Conservation (phyloP, 2,888 invertebrate species). For the Campoplex nolae region DNA sequence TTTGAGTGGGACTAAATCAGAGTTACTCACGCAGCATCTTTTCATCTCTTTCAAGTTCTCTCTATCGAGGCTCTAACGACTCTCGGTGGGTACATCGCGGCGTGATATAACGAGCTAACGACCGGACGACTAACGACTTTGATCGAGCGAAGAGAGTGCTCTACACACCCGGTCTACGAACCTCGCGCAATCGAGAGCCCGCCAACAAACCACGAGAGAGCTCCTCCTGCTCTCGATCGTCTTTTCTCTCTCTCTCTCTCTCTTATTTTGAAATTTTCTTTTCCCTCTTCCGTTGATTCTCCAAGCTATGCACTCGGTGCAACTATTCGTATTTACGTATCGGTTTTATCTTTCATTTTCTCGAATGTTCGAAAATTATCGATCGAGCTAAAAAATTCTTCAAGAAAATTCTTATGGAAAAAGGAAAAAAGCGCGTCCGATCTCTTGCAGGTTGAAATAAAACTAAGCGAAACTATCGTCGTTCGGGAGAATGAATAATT, state of each 20-base stretch:
- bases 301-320: not conserved
- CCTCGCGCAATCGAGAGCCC: constrained; percentile 23
- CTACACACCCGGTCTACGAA: constrained; percentile 48
- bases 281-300: constrained; percentile 34
- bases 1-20: constrained; percentile 42
- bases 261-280: not conserved
- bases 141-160: constrained; percentile 68
- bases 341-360: not conserved
- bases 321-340: not conserved
- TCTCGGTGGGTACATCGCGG: constrained; percentile 61
- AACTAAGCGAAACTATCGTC: not conserved
- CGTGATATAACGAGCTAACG: constrained; percentile 71
- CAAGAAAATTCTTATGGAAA: not conserved
- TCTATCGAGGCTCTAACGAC: constrained; percentile 68
- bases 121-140: constrained; percentile 71
- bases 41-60: constrained; percentile 48
- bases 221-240: constrained; percentile 47
- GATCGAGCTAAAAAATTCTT: not conserved
- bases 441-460: not conserved
- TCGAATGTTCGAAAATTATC: not conserved
- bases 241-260: constrained; percentile 28
- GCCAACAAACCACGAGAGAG: constrained; percentile 33
- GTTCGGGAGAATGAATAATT: too few species aligned
- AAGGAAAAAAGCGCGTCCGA: not conserved
- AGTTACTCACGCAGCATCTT: constrained; percentile 60